Conservation (phyloP, 1,140 invertebrate genomes). For the Procambarus virginalis region DNA sequence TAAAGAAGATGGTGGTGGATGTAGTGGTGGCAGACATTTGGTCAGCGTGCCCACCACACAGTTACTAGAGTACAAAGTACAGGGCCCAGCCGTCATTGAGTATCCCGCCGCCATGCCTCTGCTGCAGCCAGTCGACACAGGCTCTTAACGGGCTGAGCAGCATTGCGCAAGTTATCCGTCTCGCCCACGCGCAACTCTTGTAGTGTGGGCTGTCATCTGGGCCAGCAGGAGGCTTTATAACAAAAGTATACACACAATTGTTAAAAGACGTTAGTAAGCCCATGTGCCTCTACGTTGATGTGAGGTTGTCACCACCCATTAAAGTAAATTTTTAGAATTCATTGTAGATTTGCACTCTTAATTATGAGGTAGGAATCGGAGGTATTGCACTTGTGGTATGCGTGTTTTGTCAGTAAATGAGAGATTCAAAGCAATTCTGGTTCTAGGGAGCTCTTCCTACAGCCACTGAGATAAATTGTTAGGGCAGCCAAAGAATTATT, state of each 20-base stretch:
- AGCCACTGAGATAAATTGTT: conserved; percentile 15
- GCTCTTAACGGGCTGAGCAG: conserved; percentile 19
- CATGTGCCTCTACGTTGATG: conserved; percentile 43
- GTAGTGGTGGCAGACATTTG: not conserved
- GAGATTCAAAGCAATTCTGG: not conserved
- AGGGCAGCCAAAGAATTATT: conserved; percentile 13
- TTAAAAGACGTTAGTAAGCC: conserved; percentile 45
- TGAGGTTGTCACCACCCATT: conserved; percentile 28
- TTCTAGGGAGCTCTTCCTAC: conserved; percentile 1
- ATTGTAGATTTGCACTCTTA: conserved; percentile 14
- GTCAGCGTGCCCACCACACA: not conserved
- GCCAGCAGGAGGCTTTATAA: conserved; percentile 40
- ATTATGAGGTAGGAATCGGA: conserved; percentile 17
- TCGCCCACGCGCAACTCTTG: conserved; percentile 24
- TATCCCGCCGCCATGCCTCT: conserved; percentile 54
- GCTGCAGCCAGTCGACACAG: conserved; percentile 42
- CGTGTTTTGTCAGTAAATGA: conserved; percentile 13
- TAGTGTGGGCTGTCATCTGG: conserved; percentile 34
- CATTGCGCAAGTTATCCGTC: conserved; percentile 36
- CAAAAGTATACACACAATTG: conserved; percentile 35
- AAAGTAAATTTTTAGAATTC: conserved; percentile 1
- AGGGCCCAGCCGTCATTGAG: conserved; percentile 52
- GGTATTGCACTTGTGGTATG: conserved; percentile 5
- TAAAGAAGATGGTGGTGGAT: conserved; percentile 1
- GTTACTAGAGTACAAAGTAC: conserved; percentile 58